Evolutionary conservation across 2,113 vertebrate genomes (phyloP).

Genomic region (Nothobranchius kuhntae): DNA sequence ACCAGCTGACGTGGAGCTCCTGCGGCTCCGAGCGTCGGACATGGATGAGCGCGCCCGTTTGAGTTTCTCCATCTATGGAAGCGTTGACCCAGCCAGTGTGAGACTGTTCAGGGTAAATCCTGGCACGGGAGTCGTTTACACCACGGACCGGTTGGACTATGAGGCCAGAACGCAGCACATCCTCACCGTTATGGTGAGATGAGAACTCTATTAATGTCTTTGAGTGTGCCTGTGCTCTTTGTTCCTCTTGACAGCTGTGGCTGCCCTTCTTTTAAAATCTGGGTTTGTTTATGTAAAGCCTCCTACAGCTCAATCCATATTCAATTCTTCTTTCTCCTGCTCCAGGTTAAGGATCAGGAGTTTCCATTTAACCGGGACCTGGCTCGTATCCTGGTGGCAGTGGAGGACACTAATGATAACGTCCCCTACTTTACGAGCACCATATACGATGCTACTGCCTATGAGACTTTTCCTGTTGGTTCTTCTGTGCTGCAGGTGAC

Average conservation of each 20-base stretch:
- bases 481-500: slow-evolving; percentile 91
- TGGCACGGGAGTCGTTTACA: slow-evolving; percentile 87
- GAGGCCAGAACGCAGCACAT: slow-evolving; percentile 92
- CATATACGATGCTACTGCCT: slow-evolving; percentile 86
- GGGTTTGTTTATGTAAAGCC: slow-evolving; percentile 30
- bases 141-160: slow-evolving; percentile 88
- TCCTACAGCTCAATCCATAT: slow-evolving; percentile 27
- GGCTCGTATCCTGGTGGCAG: slow-evolving; percentile 89
- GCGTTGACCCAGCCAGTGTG: slow-evolving; percentile 88
- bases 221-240: background rate
- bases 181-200: slow-evolving; percentile 93
- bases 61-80: slow-evolving; percentile 92
- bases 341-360: slow-evolving; percentile 96
- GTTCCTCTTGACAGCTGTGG: slow-evolving; percentile 14
- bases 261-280: slow-evolving; percentile 12
- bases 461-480: slow-evolving; percentile 87
- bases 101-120: slow-evolving; percentile 92
- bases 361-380: slow-evolving; percentile 95
- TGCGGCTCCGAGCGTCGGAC: slow-evolving; percentile 89
- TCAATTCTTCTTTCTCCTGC: slow-evolving; percentile 32
- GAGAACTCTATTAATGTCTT: background rate
- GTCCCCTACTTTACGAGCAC: slow-evolving; percentile 91
- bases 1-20: slow-evolving; percentile 87
- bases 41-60: slow-evolving; percentile 89
- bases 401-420: slow-evolving; percentile 96